Evolutionary conservation across 2,797 vertebrate genomes (phyloP).

Genomic region (Hyperoplus lanceolatus): DNA sequence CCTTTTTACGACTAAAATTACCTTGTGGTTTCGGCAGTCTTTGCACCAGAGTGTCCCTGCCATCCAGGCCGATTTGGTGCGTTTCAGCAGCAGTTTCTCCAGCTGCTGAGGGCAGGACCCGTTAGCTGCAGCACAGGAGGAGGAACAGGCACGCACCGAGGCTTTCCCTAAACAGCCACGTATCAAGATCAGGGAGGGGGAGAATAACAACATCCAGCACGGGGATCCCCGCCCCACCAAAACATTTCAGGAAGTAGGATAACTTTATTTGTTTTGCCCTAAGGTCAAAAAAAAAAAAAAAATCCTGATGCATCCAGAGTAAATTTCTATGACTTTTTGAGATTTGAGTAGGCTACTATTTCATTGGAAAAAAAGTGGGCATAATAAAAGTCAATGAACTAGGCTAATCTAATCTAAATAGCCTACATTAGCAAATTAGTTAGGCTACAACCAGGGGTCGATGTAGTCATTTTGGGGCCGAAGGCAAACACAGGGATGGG

Average conservation of each 20-base stretch:
- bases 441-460: too few species aligned
- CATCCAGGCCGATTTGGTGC: slow-evolving; percentile 90
- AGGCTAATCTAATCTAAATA: too few species aligned
- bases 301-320: too few species aligned
- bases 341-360: too few species aligned
- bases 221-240: slow-evolving; percentile 62
- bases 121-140: slow-evolving; percentile 18
- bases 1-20: slow-evolving; percentile 38
- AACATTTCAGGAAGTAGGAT: slow-evolving; percentile 57
- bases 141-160: not conserved
- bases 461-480: too few species aligned
- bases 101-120: slow-evolving; percentile 39
- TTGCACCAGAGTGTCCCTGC: slow-evolving; percentile 88
- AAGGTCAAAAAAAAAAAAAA: not conserved
- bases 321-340: too few species aligned
- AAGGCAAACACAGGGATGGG: too few species aligned
- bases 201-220: slow-evolving; percentile 25
- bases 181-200: slow-evolving; percentile 68
- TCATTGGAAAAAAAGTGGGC: not conserved
- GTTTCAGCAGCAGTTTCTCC: not conserved
- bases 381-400: too few species aligned
- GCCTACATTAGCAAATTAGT: too few species aligned
- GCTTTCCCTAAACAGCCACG: slow-evolving; percentile 78
- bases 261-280: not conserved
- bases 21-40: slow-evolving; percentile 74